Evolutionary conservation across 1,140 invertebrate species (phyloP).

Genomic region (Aphelenchoides fujianensis): DNA sequence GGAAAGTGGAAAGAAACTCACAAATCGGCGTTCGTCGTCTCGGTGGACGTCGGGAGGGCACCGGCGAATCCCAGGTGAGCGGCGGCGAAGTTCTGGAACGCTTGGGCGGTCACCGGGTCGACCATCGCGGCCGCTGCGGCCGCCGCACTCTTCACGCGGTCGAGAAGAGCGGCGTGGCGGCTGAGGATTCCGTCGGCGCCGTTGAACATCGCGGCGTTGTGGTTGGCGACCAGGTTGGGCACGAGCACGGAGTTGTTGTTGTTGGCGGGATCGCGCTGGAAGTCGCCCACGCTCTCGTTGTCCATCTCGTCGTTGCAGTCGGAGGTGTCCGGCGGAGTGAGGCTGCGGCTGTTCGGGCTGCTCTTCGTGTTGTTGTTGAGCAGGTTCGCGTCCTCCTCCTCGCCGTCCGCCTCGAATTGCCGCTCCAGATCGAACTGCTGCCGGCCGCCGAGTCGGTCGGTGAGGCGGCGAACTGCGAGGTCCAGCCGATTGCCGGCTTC

Average conservation of each 20-base stretch:
- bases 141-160: neutral
- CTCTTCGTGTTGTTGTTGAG: neutral
- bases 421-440: neutral
- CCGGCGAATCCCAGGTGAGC: neutral
- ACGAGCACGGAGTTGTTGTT: neutral
- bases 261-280: neutral
- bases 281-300: neutral
- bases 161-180: neutral
- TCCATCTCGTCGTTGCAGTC: neutral
- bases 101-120: neutral
- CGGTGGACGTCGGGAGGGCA: neutral
- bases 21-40: neutral
- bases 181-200: neutral
- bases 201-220: neutral
- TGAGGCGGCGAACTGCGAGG: conserved; percentile 20
- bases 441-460: conserved; percentile 22
- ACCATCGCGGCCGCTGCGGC: neutral
- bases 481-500: conserved; percentile 19
- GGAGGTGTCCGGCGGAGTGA: neutral
- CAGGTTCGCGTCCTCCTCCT: neutral
- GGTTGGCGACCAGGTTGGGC: neutral
- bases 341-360: neutral
- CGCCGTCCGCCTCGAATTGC: neutral
- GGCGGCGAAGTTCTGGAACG: neutral
- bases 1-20: neutral